Evolutionary conservation across 2,113 vertebrate genomes (phyloP).

Genomic region (Strix uralensis): DNA sequence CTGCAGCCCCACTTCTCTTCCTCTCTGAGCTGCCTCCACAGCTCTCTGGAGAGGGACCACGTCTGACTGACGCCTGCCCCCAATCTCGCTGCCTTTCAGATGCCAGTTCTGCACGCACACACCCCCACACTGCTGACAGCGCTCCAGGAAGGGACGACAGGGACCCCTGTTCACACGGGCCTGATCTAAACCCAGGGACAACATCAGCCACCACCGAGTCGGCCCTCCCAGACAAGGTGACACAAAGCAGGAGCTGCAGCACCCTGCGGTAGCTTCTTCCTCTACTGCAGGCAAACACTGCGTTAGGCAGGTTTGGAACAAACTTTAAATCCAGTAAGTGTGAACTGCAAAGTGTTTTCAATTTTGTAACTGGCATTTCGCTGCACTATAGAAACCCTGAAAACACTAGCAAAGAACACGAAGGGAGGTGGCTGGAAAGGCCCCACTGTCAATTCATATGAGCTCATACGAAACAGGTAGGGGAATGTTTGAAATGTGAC

Average conservation of each 20-base stretch:
- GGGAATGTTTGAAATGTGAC: background rate
- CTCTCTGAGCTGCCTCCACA: background rate
- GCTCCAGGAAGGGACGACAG: background rate
- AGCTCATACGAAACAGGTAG: background rate
- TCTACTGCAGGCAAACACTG: background rate
- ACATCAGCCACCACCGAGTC: accelerated
- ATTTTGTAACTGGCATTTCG: background rate
- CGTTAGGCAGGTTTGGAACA: background rate
- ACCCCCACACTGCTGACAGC: background rate
- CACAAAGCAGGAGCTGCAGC: background rate
- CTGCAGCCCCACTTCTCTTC: background rate
- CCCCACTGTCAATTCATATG: accelerated
- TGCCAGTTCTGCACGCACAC: background rate
- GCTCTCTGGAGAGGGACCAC: accelerated
- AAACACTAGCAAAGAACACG: no score
- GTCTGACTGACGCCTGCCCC: no score
- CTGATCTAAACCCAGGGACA: background rate
- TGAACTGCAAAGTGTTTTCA: background rate
- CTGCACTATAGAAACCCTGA: background rate
- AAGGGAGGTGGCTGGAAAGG: background rate
- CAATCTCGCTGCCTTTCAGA: accelerated
- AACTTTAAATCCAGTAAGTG: background rate
- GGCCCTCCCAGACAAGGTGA: background rate
- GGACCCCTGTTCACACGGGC: accelerated
- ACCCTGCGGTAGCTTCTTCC: background rate